These are phyloP conservation scores for Battus philenor DNA, from an alignment of 1,140 invertebrate species.

Conservation along the genomic window DNA sequence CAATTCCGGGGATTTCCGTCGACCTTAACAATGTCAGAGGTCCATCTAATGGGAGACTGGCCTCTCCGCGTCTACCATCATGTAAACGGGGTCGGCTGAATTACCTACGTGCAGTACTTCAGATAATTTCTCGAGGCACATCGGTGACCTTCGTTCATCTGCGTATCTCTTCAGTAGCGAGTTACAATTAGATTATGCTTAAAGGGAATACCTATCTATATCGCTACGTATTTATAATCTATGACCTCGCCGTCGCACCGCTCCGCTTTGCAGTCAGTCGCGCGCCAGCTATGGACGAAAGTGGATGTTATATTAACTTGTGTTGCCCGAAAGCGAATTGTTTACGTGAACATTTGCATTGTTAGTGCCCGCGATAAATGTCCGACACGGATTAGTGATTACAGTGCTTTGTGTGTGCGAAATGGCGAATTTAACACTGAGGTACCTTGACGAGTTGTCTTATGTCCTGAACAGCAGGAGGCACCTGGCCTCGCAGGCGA, in stretches of 20 bases:
- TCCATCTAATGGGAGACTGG: too few relatives aligned
- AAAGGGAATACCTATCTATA: conserved; percentile 18
- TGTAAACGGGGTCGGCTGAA: too few relatives aligned
- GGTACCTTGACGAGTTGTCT: conserved; percentile 71
- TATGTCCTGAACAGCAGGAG: conserved; percentile 63
- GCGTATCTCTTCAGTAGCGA: conserved; percentile 1
- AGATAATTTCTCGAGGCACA: background rate
- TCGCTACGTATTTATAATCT: conserved; percentile 21
- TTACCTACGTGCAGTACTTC: too few relatives aligned
- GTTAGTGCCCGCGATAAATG: conserved; percentile 35
- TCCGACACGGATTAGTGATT: conserved; percentile 28
- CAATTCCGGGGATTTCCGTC: too few relatives aligned
- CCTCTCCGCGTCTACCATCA: too few relatives aligned
- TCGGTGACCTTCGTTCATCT: too few relatives aligned
- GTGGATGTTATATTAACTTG: conserved; percentile 19
- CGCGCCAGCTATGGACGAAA: conserved; percentile 37
- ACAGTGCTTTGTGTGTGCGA: conserved; percentile 34
- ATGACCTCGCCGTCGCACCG: conserved; percentile 29
- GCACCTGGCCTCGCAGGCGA: conserved; percentile 52
- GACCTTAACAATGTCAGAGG: too few relatives aligned
- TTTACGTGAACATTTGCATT: conserved; percentile 48
- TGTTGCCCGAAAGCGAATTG: conserved; percentile 24
- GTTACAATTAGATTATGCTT: conserved; percentile 8
- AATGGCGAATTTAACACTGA: conserved; percentile 66
- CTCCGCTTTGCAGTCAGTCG: conserved; percentile 30